These are phyloP conservation scores for Odontomyia ornata DNA, from an alignment of 2,888 invertebrate genomes.

Conservation along the genomic window DNA sequence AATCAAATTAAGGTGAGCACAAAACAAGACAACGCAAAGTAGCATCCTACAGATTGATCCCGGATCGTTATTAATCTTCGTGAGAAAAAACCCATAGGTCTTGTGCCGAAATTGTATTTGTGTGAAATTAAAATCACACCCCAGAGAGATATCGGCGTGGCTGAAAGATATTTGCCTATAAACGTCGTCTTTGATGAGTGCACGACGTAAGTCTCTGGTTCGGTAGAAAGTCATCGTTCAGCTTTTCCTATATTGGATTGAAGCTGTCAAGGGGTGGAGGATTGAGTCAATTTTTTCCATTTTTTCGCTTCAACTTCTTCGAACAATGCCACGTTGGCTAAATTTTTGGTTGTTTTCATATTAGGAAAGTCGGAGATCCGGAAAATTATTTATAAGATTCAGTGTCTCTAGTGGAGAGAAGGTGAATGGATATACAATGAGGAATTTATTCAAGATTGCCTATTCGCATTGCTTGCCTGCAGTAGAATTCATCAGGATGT, in stretches of 20 bases:
- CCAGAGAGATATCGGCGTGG: constrained; percentile 54
- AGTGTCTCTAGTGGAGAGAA: background rate
- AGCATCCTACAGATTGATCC: constrained; percentile 45
- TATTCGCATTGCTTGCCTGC: constrained; percentile 16
- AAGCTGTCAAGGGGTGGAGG: background rate
- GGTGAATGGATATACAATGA: constrained; percentile 24
- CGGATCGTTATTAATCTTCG: constrained; percentile 51
- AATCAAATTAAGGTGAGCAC: constrained; percentile 50
- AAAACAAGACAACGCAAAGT: constrained; percentile 7
- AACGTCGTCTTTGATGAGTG: background rate
- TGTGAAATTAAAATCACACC: constrained; percentile 66
- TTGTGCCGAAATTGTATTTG: constrained; percentile 58
- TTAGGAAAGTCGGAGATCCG: constrained; percentile 45
- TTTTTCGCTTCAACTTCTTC: background rate
- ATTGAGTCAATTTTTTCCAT: constrained; percentile 29
- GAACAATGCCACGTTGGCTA: background rate
- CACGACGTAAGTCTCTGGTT: background rate
- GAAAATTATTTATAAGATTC: constrained; percentile 46
- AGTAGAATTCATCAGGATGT: constrained; percentile 27
- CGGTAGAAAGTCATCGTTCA: constrained; percentile 27
- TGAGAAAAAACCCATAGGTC: constrained; percentile 48
- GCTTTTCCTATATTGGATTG: background rate
- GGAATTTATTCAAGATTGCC: constrained; percentile 31
- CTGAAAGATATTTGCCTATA: constrained; percentile 12
- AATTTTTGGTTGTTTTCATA: constrained; percentile 2